Conservation (phyloP, 2,888 invertebrate species). For the Lapara coniferarum region DNA sequence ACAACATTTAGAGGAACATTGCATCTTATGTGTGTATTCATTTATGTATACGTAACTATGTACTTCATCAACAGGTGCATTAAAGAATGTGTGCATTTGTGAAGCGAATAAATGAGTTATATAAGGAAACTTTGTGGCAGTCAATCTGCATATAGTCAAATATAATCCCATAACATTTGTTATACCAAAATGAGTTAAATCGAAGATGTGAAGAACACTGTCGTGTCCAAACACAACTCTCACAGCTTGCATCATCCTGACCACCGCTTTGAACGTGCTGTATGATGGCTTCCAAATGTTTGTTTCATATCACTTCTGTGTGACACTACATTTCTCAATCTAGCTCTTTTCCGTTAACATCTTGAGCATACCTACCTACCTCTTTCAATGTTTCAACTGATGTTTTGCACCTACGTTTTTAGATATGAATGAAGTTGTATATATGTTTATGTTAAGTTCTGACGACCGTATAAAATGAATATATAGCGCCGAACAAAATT, state of each 20-base stretch:
- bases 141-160: conserved; percentile 7
- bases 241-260: conserved; percentile 61
- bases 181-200: not conserved
- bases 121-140: conserved; percentile 7
- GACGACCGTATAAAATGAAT: not conserved
- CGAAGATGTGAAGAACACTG: conserved; percentile 31
- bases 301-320: conserved; percentile 36
- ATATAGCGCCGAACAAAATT: not conserved
- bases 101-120: conserved; percentile 5
- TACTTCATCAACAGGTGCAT: conserved; percentile 24
- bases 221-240: conserved; percentile 51
- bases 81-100: conserved; percentile 7
- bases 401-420: conserved; percentile 2
- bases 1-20: conserved; percentile 17
- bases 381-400: conserved; percentile 23
- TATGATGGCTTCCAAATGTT: conserved; percentile 45
- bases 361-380: conserved; percentile 18
- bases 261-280: conserved; percentile 61
- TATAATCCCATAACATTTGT: not conserved
- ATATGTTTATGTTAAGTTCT: not conserved
- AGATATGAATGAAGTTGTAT: conserved; percentile 13
- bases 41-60: conserved; percentile 29
- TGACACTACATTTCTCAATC: conserved; percentile 35
- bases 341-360: conserved; percentile 25
- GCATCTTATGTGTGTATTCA: conserved; percentile 25